Percentiles rank a stretch among this genome's conserved stretches.
phyloP scores from a whole-genome alignment of 2,797 vertebrate species.

The Fistularia commersonii region DNA sequence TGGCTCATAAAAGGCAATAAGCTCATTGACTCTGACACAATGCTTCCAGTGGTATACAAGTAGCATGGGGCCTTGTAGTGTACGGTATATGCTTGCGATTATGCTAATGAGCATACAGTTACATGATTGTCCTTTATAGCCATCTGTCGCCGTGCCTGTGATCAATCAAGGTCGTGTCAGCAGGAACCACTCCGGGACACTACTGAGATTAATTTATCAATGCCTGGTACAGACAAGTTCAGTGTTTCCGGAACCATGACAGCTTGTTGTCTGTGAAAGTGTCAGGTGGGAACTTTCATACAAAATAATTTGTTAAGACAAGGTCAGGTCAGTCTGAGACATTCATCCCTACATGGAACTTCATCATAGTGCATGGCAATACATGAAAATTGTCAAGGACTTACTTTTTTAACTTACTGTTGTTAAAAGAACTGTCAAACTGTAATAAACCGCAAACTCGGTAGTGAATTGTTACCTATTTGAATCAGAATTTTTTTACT shows the following conservation, averaged over 20 bases:
- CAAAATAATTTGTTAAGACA: conserved; percentile 30
- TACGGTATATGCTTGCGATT: conserved; percentile 53
- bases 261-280: conserved; percentile 32
- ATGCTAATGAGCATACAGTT: conserved; percentile 70
- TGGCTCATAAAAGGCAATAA: conserved; percentile 19
- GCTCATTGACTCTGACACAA: conserved; percentile 28
- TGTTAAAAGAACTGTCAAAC: too few species aligned
- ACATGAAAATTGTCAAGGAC: not conserved
- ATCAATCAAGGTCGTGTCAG: conserved; percentile 72
- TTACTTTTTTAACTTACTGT: too few species aligned
- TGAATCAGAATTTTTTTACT: too few species aligned
- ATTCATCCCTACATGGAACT: not conserved
- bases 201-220: conserved; percentile 66
- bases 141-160: conserved; percentile 68
- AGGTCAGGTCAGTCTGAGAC: conserved; percentile 40
- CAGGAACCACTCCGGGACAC: conserved; percentile 44
- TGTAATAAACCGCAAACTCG: too few species aligned
- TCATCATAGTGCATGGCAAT: not conserved
- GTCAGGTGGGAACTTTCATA: conserved; percentile 44
- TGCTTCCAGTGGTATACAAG: conserved; percentile 17
- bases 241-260: conserved; percentile 40
- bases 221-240: conserved; percentile 35
- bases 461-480: too few species aligned
- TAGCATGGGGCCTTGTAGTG: conserved; percentile 41
- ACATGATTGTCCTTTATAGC: conserved; percentile 75